Percentiles rank a stretch among this genome's conserved stretches.
These are phyloP conservation scores for Sandelia bainsii DNA, from an alignment of 2,797 vertebrate genomes.

Conservation along the genomic window DNA sequence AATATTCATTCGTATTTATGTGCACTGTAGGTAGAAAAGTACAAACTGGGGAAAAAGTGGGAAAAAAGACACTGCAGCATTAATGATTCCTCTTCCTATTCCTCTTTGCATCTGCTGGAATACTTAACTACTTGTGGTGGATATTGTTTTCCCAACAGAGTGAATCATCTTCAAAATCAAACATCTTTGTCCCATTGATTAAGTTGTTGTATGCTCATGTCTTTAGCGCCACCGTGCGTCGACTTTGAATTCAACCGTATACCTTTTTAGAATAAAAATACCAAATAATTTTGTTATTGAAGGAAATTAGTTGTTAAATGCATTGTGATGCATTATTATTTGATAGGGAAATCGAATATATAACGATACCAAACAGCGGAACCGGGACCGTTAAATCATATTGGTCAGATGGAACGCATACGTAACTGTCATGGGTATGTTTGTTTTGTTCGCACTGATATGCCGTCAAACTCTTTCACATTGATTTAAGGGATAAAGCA, in stretches of 20 bases:
- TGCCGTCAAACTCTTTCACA: not conserved
- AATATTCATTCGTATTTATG: no score
- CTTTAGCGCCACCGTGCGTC: constrained; percentile 65
- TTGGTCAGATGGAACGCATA: constrained; percentile 23
- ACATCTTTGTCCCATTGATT: constrained; percentile 45
- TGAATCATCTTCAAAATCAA: constrained; percentile 14
- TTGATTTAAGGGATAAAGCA: rapidly evolving
- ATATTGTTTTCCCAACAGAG: not conserved
- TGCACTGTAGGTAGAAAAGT: not conserved
- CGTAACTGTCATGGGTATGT: constrained; percentile 6
- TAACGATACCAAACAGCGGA: not conserved
- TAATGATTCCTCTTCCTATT: not conserved
- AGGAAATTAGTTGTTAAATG: not conserved
- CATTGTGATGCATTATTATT: not conserved
- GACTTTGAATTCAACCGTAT: not conserved
- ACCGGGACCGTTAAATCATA: not conserved
- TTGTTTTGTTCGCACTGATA: constrained; percentile 20
- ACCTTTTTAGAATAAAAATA: not conserved
- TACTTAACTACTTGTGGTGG: not conserved
- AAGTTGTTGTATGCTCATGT: not conserved
- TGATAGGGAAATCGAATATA: not conserved
- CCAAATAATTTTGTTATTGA: not conserved
- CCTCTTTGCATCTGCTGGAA: no score
- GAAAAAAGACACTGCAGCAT: not conserved
- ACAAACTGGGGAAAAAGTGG: no score